Evolutionary conservation across 2,888 invertebrate species (phyloP).

Genomic region (Phortica okadai): DNA sequence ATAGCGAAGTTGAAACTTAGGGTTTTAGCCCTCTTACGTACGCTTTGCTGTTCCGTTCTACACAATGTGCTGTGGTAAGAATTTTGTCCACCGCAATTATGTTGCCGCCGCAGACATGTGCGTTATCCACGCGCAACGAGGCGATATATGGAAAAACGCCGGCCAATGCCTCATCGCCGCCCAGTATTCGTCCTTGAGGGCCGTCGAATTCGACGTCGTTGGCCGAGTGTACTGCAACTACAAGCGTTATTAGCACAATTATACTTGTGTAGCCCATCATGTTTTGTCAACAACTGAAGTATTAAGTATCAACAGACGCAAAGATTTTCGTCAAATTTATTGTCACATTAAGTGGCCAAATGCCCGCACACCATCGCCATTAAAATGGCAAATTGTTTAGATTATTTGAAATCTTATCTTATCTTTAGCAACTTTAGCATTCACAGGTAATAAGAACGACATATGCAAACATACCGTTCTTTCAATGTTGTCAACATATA

Average conservation of each 20-base stretch:
- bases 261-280: conserved; percentile 44
- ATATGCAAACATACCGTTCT: background rate
- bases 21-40: conserved; percentile 49
- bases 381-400: background rate
- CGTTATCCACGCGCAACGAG: conserved; percentile 69
- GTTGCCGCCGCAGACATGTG: conserved; percentile 70
- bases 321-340: conserved; percentile 39
- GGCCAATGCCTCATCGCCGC: conserved; percentile 68
- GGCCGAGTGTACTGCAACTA: background rate
- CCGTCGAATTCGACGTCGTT: background rate
- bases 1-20: background rate
- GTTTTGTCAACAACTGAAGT: conserved; percentile 14
- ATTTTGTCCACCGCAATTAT: conserved; percentile 56
- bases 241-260: conserved; percentile 1
- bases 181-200: conserved; percentile 59
- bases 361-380: background rate
- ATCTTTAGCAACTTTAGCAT: conserved; percentile 41
- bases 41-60: conserved; percentile 51
- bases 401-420: conserved; percentile 56
- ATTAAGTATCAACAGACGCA: conserved; percentile 5
- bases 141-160: conserved; percentile 70
- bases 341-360: conserved; percentile 23
- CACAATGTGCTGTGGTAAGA: conserved; percentile 73
- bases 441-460: background rate
- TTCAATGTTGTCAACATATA: background rate